Conservation (phyloP, 2,797 vertebrate genomes). For the Smutsia temminckii region DNA sequence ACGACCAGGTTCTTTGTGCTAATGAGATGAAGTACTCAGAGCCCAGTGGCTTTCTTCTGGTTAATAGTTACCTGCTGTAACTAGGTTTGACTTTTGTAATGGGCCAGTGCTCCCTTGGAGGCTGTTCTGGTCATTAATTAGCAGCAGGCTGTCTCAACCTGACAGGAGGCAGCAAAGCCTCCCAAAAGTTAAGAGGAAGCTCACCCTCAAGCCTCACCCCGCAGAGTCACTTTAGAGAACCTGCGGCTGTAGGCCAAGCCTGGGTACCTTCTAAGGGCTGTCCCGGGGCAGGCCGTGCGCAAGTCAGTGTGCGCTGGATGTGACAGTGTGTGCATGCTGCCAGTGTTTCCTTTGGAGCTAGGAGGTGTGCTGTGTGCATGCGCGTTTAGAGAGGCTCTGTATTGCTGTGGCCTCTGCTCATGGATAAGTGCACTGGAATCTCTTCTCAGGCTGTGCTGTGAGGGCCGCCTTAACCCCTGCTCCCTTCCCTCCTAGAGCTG, state of each 20-base stretch:
- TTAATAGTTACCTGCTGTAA: neutral
- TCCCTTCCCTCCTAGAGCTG: conserved; percentile 71
- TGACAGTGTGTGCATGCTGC: neutral
- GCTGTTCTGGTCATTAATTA: neutral
- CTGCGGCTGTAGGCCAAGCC: neutral
- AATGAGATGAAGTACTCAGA: neutral
- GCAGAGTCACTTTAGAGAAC: neutral
- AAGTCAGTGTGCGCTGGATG: neutral
- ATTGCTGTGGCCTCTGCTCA: neutral
- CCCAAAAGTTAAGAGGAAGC: neutral
- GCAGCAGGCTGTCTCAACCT: neutral
- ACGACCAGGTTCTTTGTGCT: neutral
- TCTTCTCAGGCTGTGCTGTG: conserved; percentile 68
- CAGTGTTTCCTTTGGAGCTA: neutral
- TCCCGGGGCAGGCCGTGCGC: neutral
- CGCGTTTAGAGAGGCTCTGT: neutral
- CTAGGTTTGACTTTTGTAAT: neutral
- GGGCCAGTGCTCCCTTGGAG: neutral
- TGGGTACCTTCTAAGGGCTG: neutral
- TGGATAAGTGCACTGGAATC: conserved; percentile 29
- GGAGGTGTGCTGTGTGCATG: conserved; percentile 1
- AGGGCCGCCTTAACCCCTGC: conserved; percentile 71
- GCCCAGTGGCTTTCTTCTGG: neutral
- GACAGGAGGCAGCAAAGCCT: neutral
- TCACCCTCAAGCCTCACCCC: neutral